phyloP scores from a whole-genome alignment of 2,888 invertebrate species.

The Cotesia congregata region DNA sequence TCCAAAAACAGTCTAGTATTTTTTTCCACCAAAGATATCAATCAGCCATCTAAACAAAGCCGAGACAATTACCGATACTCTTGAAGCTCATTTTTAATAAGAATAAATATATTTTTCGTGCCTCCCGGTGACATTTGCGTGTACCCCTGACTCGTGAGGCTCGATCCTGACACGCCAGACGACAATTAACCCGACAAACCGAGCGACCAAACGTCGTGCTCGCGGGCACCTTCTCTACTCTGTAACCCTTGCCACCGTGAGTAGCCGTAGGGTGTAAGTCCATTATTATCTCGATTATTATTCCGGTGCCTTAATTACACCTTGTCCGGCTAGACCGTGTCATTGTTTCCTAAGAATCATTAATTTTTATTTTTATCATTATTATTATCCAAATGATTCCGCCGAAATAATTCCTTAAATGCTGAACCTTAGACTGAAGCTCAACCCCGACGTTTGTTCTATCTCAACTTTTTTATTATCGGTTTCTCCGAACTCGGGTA shows the following conservation, averaged over 20 bases:
- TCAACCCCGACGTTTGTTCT: too few species aligned
- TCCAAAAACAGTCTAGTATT: too few species aligned
- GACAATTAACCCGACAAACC: slow-evolving; percentile 68
- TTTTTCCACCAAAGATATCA: too few species aligned
- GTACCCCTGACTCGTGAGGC: slow-evolving; percentile 55
- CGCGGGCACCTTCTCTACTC: slow-evolving; percentile 43
- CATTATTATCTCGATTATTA: slow-evolving; percentile 67
- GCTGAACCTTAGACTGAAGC: too few species aligned
- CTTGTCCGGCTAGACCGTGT: slow-evolving; percentile 63
- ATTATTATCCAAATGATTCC: slow-evolving; percentile 1
- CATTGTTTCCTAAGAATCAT: slow-evolving; percentile 63
- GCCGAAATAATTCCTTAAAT: background rate
- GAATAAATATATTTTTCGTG: slow-evolving; percentile 49
- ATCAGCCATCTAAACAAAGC: background rate
- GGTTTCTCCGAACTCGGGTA: slow-evolving; percentile 33
- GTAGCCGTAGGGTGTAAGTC: slow-evolving; percentile 60
- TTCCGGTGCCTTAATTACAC: slow-evolving; percentile 65
- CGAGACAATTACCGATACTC: background rate
- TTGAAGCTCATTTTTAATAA: background rate
- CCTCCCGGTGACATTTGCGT: slow-evolving; percentile 66
- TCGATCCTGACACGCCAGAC: slow-evolving; percentile 65
- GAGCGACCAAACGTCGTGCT: slow-evolving; percentile 50
- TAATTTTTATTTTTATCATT: slow-evolving; percentile 47
- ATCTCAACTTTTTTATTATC: background rate
- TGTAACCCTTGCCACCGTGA: slow-evolving; percentile 39